Conservation (phyloP, 2,888 invertebrate genomes). For the Aspidiotus rigidus region DNA sequence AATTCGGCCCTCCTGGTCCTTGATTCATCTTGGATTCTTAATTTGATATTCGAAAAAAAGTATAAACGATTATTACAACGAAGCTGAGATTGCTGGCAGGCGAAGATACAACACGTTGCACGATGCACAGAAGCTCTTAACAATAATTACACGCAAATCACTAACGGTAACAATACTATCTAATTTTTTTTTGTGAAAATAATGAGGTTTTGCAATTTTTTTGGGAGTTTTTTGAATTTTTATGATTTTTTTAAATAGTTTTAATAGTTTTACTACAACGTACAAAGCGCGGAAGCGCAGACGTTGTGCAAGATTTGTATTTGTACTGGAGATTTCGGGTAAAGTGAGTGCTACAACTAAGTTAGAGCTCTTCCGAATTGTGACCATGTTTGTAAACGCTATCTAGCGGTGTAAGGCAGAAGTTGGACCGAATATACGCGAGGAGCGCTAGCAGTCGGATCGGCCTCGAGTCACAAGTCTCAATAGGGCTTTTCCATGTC, state of each 20-base stretch:
- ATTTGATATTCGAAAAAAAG: background rate
- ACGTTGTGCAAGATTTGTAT: conserved; percentile 20
- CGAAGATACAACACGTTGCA: conserved; percentile 29
- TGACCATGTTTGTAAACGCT: too few relatives aligned
- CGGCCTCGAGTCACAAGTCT: too few relatives aligned
- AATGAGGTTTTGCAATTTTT: conserved; percentile 29
- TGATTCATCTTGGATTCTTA: conserved; percentile 58
- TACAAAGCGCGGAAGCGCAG: conserved; percentile 19
- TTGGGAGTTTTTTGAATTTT: conserved; percentile 30
- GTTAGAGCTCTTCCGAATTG: too few relatives aligned
- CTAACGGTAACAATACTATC: conserved; percentile 27
- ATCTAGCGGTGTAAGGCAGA: too few relatives aligned
- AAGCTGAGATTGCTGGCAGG: background rate
- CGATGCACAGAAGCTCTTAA: conserved; percentile 13
- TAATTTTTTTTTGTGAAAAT: conserved; percentile 14
- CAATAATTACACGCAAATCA: conserved; percentile 24
- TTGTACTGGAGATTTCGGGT: too few relatives aligned
- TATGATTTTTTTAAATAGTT: conserved; percentile 19
- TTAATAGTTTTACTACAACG: conserved; percentile 10
- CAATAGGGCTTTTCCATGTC: too few relatives aligned
- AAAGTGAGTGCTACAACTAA: too few relatives aligned
- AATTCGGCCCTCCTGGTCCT: conserved; percentile 74
- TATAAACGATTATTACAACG: background rate
- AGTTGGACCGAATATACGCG: too few relatives aligned
- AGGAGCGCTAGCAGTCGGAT: too few relatives aligned